These are phyloP conservation scores for Hippoglossus hippoglossus DNA, from an alignment of 2,797 vertebrate species.

Conservation along the genomic window DNA sequence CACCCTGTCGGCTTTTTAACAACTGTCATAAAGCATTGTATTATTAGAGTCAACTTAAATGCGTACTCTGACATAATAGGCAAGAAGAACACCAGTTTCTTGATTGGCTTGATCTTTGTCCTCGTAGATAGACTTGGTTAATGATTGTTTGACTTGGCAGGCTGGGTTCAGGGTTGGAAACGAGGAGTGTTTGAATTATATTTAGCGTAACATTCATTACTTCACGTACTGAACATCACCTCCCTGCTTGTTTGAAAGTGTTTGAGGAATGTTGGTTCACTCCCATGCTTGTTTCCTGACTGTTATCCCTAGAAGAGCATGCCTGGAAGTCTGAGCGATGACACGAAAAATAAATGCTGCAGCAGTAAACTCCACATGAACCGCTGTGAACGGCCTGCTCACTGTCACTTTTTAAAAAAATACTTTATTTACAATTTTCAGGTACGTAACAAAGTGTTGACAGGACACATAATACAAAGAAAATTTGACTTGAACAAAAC, in stretches of 20 bases:
- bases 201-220: conserved; percentile 41
- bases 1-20: conserved; percentile 35
- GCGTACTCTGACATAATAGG: conserved; percentile 4
- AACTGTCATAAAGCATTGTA: conserved; percentile 12
- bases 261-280: conserved; percentile 70
- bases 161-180: conserved; percentile 39
- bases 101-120: conserved; percentile 3
- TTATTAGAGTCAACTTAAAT: not conserved
- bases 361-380: conserved; percentile 35
- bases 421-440: too few species aligned
- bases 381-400: conserved; percentile 17
- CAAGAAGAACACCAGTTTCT: conserved; percentile 16
- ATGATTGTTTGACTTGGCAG: conserved; percentile 63
- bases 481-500: too few species aligned
- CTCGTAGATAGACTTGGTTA: conserved; percentile 25
- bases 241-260: conserved; percentile 45
- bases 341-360: conserved; percentile 13
- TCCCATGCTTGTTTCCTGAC: conserved; percentile 64
- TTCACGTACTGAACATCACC: conserved; percentile 30
- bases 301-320: conserved; percentile 31
- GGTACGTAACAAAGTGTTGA: too few species aligned
- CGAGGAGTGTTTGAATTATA: conserved; percentile 51
- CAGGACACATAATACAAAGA: too few species aligned
- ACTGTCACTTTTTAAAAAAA: not conserved
- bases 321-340: conserved; percentile 30